Base-by-base conservation (phyloP, 2,888 invertebrate species). In the Meliscaeva auricollis region DNA sequence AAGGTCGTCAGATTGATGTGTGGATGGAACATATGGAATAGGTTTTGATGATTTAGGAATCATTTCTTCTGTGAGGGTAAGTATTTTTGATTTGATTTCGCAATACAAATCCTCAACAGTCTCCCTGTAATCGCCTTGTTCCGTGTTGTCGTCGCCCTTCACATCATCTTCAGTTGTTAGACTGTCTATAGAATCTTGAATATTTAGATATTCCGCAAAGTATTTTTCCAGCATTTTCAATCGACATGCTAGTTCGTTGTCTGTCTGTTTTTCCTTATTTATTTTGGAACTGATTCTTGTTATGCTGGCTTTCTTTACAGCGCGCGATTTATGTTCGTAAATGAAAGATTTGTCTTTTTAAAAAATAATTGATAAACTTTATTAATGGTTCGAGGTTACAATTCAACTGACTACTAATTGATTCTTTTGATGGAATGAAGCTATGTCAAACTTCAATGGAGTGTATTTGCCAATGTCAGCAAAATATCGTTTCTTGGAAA, bases 101-200 rank as follows among this genome's bases (percentile, higher is more conserved):
- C 68, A 76, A 52, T 76, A 68, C 15, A 69, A 15, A 30, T 76
- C 68, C 11, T 76, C 68, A 8, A 68, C 17, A 35, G 17, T 58
- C 8, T 66, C 58, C 5, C 76, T 50, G 32, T 60, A 68, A n/a
- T 69, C 58, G 13, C 41, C 69, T 44, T 69, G 60, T 6, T 7
- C 50, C 9, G 22, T 35, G 50, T 22, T 50, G 22, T 50, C 50
- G 48, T 17, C 41, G 44, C 6, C 44, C 15, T n/a, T 15, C 44
- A 15, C 44, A 15, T 44, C 1, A 7, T 62, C 52, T 17, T 9
- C 32, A n/a, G 60, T 41, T 9, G 32, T 50, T 13, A 68, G 8
- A 48, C n/a, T 32, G 5, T 77, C 60, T 4, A 69, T 69, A 2
- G 48, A 26, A n/a, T 69, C 52, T 44, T 77, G 76, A 3, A 35